phyloP scores from a whole-genome alignment of 2,888 invertebrate species.

The Zelleria hepariella region DNA sequence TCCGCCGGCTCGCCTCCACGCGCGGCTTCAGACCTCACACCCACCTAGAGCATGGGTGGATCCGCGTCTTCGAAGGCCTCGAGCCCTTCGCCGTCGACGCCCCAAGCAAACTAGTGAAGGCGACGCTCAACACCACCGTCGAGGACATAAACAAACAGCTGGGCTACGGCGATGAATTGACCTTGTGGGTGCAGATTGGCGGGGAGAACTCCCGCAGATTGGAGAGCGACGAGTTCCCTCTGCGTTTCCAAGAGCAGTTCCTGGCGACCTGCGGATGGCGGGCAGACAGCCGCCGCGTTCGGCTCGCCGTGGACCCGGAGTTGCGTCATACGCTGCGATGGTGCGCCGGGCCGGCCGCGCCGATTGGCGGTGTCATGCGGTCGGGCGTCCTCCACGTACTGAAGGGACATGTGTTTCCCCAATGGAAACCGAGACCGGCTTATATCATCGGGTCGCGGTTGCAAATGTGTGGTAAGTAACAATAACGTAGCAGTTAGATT shows the following conservation, averaged over 20 bases:
- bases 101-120: conserved; percentile 69
- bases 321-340: conserved; percentile 74
- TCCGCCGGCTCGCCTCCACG: conserved; percentile 65
- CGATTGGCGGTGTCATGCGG: conserved; percentile 49
- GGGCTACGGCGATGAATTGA: conserved; percentile 59
- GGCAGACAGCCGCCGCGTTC: conserved; percentile 69
- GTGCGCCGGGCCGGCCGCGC: conserved; percentile 72
- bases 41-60: conserved; percentile 68
- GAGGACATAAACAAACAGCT: conserved; percentile 65
- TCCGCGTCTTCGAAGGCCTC: conserved; percentile 73
- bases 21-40: conserved; percentile 55
- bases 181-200: conserved; percentile 71
- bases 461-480: conserved; percentile 62
- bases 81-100: conserved; percentile 61
- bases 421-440: conserved; percentile 75
- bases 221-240: conserved; percentile 67
- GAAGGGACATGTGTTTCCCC: conserved; percentile 78
- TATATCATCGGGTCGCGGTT: conserved; percentile 74
- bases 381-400: conserved; percentile 72
- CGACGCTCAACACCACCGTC: conserved; percentile 70
- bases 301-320: conserved; percentile 77
- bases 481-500: not conserved
- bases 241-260: conserved; percentile 74
- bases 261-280: conserved; percentile 73
- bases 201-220: conserved; percentile 70